Base-by-base conservation (phyloP, 2,797 vertebrate species). In the Sebastes trivittatus region DNA sequence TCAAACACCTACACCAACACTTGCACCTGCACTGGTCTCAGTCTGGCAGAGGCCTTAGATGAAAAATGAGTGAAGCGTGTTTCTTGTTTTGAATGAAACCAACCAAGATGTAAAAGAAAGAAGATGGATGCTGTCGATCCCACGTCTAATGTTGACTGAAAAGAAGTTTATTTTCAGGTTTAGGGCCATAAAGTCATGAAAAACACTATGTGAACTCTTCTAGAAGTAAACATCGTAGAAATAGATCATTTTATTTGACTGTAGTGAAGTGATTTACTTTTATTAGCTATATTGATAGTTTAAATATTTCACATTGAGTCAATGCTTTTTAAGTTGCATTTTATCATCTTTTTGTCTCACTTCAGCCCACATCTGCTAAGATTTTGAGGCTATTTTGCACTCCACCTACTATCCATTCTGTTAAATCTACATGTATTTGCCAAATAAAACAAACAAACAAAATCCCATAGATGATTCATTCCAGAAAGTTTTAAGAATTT, bases 1-100 rank as follows among this genome's bases (percentile, higher is more conserved):
- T 77, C 16, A 67, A 81, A 85, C 83, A 78, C 80, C 78, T 72
- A 68, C 77, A 78, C 27, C 72, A 81, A 75, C 88, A 82, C 87
- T 82, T 42, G 38, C 38, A 42, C 42, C 20, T 90, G 85, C 66
- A 82, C 72, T 52, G 60, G 23, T 81, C 60, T 80, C 18, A 63
- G 49, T 23, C 76, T 89, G 80, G 78, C 75, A 77, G 72, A 72
- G 38, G 80, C 67, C 67, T 80, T 13, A 11, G 38, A 80, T 86
- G 72, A 81, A 73, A 77, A 71, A 77, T 77, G 61, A 87, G 59
- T 68, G 69, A 82, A 76, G 55, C 30, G 3, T 72, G 52, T 58
- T 77, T 6, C 29, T 74, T 59, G 52, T 29, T 70, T 52, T 84
- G 60, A 79, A 36, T 32, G 46, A 81, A 88, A 82, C 32, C 32